phyloP scores from a whole-genome alignment of 2,113 vertebrate species.

The Thamnophis sirtalis region DNA sequence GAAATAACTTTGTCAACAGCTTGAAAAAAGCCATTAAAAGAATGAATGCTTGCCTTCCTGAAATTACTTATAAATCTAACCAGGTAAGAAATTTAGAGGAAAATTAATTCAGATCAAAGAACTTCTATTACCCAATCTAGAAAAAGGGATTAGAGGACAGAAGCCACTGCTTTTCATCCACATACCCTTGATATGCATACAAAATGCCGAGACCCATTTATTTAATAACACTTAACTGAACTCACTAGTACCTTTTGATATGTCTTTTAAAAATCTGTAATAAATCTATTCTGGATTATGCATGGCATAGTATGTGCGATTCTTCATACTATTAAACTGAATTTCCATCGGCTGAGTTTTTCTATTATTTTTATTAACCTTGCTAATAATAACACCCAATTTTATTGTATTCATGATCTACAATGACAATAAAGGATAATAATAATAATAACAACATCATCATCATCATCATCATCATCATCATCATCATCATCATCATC shows the following conservation, averaged over 20 bases:
- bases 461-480: too few species aligned
- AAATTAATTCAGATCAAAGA: background rate
- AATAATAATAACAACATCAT: too few species aligned
- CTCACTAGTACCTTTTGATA: background rate
- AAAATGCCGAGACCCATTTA: background rate
- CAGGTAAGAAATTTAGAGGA: background rate
- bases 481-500: too few species aligned
- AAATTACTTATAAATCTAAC: constrained; percentile 31
- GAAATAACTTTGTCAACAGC: constrained; percentile 33
- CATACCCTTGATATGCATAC: background rate
- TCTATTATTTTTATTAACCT: background rate
- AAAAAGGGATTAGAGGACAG: background rate
- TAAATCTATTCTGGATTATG: background rate
- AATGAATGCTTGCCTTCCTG: background rate
- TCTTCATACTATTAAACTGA: background rate
- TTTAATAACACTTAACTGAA: background rate
- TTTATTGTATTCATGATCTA: too few species aligned
- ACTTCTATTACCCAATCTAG: background rate
- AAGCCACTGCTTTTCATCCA: background rate
- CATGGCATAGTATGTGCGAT: background rate
- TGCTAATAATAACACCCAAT: background rate
- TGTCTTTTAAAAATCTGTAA: background rate
- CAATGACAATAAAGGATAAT: too few species aligned
- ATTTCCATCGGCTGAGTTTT: background rate
- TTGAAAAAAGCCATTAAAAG: constrained; percentile 28